Evolutionary conservation across 2,797 vertebrate species (phyloP), one percentile per base, ranked within the genome.

Genomic region (Pteronotus mesoamericanus): DNA sequence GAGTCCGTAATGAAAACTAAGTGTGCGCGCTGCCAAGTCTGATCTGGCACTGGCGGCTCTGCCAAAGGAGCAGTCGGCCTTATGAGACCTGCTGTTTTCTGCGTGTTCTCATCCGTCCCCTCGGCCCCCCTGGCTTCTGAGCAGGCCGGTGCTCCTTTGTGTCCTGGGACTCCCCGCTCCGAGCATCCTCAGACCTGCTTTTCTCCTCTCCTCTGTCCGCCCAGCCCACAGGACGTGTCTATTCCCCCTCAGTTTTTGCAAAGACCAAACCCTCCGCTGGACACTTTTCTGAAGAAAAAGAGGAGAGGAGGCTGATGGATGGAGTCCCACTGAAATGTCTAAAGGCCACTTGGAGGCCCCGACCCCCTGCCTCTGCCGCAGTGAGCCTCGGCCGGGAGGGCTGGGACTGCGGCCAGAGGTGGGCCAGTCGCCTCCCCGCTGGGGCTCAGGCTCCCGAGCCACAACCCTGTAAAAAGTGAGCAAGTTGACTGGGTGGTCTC

Each of bases 331-430:
- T 0, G 83, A 51, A 66, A 26, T 0, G 8, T 22, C n/a, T 22
- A 0, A 2, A 2, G 22, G 24, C 24, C 53, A 8, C 0, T 1
- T 15, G 64, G 18, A 11, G 57, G 39, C 5, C 39, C 82, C 3
- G 68, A 9, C 39, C 39, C 9, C 11, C 9, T 7, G 10, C 3
- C 3, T 8, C 7, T 42, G 24, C n/a, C 3, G 34, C 53, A 42
- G 79, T 0, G 0, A 4, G n/a, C 68, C 46, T 34, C 2, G 0
- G 32, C 10, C 46, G 2, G 14, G 26, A 59, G 39, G 69, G 5
- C 72, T 1, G 0, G 15, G 68, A 15, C 3, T 9, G 32, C 14
- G 22, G 34, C 46, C 24, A 4, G 48, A 0, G 14, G 69, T 55
- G 64, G 42, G 26, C 15, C 39, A 2, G 84, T 29, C 32, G 14